These are phyloP conservation scores for Erythrocebus patas DNA, from an alignment of 2,113 vertebrate species.

Conservation along the genomic window DNA sequence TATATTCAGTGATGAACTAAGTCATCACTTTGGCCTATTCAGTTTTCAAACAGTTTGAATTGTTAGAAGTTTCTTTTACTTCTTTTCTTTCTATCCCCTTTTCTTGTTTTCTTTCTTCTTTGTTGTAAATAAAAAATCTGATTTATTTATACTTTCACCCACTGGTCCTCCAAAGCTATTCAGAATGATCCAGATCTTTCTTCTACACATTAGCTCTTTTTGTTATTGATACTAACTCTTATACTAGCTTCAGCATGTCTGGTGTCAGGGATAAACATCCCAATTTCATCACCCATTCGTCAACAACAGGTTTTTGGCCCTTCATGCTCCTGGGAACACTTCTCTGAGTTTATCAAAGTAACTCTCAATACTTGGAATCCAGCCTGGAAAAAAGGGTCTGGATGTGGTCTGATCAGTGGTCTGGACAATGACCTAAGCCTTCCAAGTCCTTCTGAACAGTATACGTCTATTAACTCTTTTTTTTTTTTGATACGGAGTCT, in stretches of 20 bases:
- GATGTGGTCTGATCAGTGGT: neutral
- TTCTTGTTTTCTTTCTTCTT: neutral
- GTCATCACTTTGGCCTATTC: neutral
- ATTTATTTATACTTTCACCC: neutral
- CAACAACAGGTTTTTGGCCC: neutral
- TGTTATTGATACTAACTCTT: neutral
- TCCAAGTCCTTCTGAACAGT: neutral
- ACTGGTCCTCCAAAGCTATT: neutral
- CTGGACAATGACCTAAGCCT: neutral
- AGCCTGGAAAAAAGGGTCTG: neutral
- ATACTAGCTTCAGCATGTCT: neutral
- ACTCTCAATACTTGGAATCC: neutral
- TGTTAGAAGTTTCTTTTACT: neutral
- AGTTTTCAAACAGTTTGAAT: constrained; percentile 4
- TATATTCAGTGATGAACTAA: neutral
- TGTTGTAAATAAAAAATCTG: neutral
- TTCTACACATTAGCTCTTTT: neutral
- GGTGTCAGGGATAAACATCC: neutral
- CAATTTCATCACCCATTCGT: neutral
- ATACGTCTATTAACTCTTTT: neutral
- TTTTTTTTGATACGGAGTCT: no score
- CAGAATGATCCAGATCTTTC: neutral
- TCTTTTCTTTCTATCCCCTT: neutral
- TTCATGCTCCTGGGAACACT: neutral
- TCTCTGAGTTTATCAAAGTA: neutral